Evolutionary conservation across 2,888 invertebrate genomes (phyloP).

Genomic region (Melitaea athalia): DNA sequence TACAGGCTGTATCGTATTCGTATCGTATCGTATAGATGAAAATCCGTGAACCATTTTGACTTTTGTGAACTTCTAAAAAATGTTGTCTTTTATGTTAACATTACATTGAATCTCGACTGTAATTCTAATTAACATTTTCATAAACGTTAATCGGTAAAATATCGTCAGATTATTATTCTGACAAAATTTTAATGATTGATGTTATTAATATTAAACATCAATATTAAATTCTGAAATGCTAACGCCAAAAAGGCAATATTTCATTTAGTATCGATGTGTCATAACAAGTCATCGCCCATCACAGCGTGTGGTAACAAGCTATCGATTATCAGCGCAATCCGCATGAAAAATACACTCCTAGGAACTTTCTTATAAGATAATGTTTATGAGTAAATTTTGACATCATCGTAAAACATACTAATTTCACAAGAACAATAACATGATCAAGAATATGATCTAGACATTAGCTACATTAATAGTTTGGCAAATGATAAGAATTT

Average conservation of each 20-base stretch:
- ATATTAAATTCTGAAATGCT: slow-evolving; percentile 31
- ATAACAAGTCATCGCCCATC: slow-evolving; percentile 29
- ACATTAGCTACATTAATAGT: slow-evolving; percentile 4
- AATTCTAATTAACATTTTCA: neutral
- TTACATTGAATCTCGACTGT: neutral
- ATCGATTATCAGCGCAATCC: slow-evolving; percentile 8
- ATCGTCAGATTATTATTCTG: slow-evolving; percentile 10
- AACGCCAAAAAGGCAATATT: slow-evolving; percentile 30
- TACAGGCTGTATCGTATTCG: too few relatives aligned
- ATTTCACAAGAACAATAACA: slow-evolving; percentile 1
- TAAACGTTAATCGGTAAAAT: slow-evolving; percentile 25
- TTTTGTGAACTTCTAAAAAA: too few relatives aligned
- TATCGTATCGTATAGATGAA: too few relatives aligned
- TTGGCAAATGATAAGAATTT: slow-evolving; percentile 24
- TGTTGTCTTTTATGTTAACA: too few relatives aligned
- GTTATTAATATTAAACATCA: slow-evolving; percentile 1
- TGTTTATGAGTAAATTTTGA: neutral
- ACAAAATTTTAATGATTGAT: too few relatives aligned
- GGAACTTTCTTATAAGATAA: neutral
- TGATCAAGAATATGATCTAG: slow-evolving; percentile 5
- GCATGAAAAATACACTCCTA: neutral
- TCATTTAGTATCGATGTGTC: slow-evolving; percentile 28
- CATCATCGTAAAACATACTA: neutral
- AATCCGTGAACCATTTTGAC: too few relatives aligned
- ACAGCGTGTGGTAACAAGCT: slow-evolving; percentile 19